A percentile compares a stretch with the other conserved stretches of the same genome.
These are phyloP conservation scores for Scomber colias DNA, from an alignment of 2,113 vertebrate genomes.

Conservation along the genomic window DNA sequence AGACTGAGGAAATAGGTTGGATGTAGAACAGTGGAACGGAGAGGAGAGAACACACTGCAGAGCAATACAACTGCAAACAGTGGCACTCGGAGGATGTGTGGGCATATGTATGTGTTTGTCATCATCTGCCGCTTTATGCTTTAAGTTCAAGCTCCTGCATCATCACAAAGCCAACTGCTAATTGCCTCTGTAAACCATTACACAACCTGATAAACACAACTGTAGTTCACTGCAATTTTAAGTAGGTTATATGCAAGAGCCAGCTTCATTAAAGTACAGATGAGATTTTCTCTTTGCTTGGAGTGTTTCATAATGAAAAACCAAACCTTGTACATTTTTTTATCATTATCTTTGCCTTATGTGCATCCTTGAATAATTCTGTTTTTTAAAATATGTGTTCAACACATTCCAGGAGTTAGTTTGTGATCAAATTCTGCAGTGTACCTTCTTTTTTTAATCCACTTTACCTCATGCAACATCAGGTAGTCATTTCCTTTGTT, in stretches of 20 bases:
- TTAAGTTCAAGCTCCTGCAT: conserved; percentile 31
- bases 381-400: no score
- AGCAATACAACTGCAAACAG: conserved; percentile 32
- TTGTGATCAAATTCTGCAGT: no score
- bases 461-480: background rate
- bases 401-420: no score
- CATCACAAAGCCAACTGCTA: conserved; percentile 33
- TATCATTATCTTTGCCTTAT: background rate
- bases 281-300: conserved; percentile 24
- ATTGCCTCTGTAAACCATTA: conserved; percentile 44
- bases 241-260: conserved; percentile 9
- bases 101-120: conserved; percentile 25
- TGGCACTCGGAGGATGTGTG: conserved; percentile 8
- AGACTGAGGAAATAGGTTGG: conserved; percentile 55
- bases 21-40: conserved; percentile 44
- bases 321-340: conserved; percentile 6
- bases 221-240: conserved; percentile 14
- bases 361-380: no score
- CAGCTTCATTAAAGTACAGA: conserved; percentile 16
- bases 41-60: conserved; percentile 5
- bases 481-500: background rate
- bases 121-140: conserved; percentile 25
- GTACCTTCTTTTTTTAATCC: no score
- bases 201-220: conserved; percentile 46
- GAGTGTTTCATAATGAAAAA: conserved; percentile 11